Percentiles rank a stretch among this genome's conserved stretches.
Conservation (phyloP, 2,888 invertebrate genomes). For the Plebejus argus region DNA sequence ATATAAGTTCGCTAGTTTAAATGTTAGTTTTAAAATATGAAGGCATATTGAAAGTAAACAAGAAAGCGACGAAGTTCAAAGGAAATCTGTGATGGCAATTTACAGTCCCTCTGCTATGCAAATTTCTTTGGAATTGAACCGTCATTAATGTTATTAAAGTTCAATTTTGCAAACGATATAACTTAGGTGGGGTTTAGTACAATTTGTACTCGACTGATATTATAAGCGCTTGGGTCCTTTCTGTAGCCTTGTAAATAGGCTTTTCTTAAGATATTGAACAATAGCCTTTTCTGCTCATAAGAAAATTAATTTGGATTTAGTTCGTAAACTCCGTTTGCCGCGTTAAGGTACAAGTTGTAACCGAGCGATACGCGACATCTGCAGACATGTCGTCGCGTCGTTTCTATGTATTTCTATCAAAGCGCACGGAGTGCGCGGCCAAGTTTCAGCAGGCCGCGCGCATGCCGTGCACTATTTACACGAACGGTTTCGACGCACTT, state of each 20-base stretch:
- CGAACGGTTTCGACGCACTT: no score
- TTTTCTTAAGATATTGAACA: neutral
- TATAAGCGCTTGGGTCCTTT: neutral
- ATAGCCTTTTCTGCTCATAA: neutral
- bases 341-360: no score
- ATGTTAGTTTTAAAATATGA: neutral
- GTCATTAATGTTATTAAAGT: neutral
- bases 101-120: constrained; percentile 11
- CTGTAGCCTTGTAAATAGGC: neutral
- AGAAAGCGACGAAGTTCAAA: neutral
- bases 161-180: neutral
- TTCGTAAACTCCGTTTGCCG: neutral
- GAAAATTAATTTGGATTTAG: neutral
- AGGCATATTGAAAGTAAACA: constrained; percentile 6
- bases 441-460: no score
- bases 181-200: neutral
- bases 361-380: no score
- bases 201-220: neutral
- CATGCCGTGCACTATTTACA: no score
- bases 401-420: no score
- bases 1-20: neutral
- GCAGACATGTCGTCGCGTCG: no score
- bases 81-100: constrained; percentile 9
- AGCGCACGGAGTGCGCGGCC: no score
- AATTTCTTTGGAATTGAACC: constrained; percentile 9